Evolutionary conservation across 2,797 vertebrate species (phyloP).

Genomic region (Antennarius maculatus): DNA sequence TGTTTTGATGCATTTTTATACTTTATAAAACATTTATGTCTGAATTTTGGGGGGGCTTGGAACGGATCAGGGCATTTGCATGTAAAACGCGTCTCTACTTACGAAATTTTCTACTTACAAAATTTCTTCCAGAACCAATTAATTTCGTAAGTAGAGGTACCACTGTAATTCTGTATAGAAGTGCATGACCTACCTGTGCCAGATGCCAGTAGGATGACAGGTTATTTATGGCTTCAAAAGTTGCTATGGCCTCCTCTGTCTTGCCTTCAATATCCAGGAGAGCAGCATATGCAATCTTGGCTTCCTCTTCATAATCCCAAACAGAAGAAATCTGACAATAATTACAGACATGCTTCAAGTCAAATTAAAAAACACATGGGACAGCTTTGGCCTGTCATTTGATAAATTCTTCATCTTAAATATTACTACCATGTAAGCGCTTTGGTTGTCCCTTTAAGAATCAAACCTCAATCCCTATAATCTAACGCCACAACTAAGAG

Average conservation of each 20-base stretch:
- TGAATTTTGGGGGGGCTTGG: too few species aligned
- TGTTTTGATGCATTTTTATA: too few species aligned
- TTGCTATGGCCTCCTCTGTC: constrained; percentile 89
- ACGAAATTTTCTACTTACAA: too few species aligned
- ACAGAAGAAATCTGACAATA: constrained; percentile 83
- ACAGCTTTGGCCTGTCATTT: too few species aligned
- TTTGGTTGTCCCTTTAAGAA: not conserved
- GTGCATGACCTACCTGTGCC: constrained; percentile 83
- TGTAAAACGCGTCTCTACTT: too few species aligned
- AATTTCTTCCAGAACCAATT: too few species aligned
- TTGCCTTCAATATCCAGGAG: constrained; percentile 93
- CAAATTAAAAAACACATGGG: too few species aligned
- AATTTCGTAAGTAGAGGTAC: too few species aligned
- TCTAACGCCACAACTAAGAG: too few species aligned
- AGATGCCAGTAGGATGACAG: constrained; percentile 93
- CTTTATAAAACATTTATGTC: too few species aligned
- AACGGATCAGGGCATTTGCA: too few species aligned
- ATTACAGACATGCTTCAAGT: constrained; percentile 5
- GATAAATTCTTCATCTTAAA: not conserved
- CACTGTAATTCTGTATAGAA: too few species aligned
- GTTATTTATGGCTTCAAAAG: constrained; percentile 90
- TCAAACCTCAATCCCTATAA: not conserved
- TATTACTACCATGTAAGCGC: not conserved
- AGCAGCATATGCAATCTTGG: constrained; percentile 85
- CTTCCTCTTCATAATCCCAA: constrained; percentile 87